Evolutionary conservation across 2,888 invertebrate species (phyloP).

Genomic region (Mesochorus sp.): DNA sequence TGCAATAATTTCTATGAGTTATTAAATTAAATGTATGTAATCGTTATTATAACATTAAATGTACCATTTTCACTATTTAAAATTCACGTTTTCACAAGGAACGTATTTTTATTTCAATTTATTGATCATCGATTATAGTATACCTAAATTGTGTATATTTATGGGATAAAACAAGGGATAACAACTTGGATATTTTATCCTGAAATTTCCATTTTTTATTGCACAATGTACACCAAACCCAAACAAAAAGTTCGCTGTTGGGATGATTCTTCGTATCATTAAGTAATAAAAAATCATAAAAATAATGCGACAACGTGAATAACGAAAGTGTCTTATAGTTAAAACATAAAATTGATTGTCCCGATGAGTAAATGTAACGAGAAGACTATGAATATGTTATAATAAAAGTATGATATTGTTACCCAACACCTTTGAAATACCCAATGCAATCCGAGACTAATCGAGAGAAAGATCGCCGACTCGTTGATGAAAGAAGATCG

Average conservation of each 20-base stretch:
- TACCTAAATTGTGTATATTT: not conserved
- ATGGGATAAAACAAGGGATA: not conserved
- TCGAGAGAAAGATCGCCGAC: not conserved
- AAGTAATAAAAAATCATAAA: conserved; percentile 5
- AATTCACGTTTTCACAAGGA: too few species aligned
- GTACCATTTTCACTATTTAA: too few species aligned
- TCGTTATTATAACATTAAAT: too few species aligned
- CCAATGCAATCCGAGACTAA: conserved; percentile 29
- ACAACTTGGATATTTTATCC: not conserved
- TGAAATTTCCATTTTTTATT: conserved; percentile 41
- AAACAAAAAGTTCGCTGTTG: conserved; percentile 17
- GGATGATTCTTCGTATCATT: conserved; percentile 1
- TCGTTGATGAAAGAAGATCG: not conserved
- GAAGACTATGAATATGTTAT: not conserved
- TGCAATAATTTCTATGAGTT: too few species aligned
- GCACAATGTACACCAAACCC: not conserved
- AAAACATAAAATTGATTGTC: conserved; percentile 10
- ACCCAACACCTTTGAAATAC: conserved; percentile 52
- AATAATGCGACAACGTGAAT: conserved; percentile 8
- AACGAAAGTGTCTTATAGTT: not conserved
- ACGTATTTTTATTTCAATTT: too few species aligned
- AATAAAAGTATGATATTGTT: conserved; percentile 8
- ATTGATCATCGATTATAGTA: too few species aligned
- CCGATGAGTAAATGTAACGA: conserved; percentile 8
- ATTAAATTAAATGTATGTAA: too few species aligned